A percentile compares a stretch with the other conserved stretches of the same genome.
These are phyloP conservation scores for Callospermophilus lateralis DNA, from an alignment of 2,113 vertebrate species.

Conservation along the genomic window DNA sequence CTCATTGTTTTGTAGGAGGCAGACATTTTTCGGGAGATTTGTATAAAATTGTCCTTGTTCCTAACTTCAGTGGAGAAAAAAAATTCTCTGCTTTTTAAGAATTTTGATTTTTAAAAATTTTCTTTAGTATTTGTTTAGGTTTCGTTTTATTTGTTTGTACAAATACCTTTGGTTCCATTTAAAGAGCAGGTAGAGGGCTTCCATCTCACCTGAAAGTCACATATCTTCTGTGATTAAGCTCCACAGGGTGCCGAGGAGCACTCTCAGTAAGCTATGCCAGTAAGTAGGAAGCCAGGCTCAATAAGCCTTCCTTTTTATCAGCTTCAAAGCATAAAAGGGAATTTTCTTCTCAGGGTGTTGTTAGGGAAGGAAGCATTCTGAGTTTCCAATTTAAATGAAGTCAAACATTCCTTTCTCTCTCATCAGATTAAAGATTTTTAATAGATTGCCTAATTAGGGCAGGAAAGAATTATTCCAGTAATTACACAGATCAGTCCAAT, in stretches of 20 bases:
- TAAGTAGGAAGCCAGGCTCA: too few species aligned
- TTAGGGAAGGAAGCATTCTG: not conserved
- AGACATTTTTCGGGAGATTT: not conserved
- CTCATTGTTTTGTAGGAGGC: not conserved
- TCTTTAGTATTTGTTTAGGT: not conserved
- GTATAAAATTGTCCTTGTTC: not conserved
- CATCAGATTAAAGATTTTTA: not conserved
- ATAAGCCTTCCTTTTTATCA: not conserved
- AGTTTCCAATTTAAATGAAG: conserved; percentile 56
- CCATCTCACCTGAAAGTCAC: not conserved
- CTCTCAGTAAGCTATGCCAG: not conserved
- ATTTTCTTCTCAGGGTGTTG: not conserved
- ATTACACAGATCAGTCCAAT: not conserved
- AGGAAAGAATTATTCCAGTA: not conserved
- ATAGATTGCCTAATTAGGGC: not conserved
- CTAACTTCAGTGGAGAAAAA: not conserved
- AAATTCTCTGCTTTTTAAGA: too few species aligned
- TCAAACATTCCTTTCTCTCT: not conserved
- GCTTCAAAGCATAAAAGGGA: conserved; percentile 1
- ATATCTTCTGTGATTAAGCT: conserved; percentile 11
- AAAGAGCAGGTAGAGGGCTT: not conserved
- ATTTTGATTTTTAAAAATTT: not conserved
- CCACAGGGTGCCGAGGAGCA: not conserved
- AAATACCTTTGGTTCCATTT: not conserved
- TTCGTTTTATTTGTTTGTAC: not conserved